A percentile compares a stretch with the other conserved stretches of the same genome.
Conservation (phyloP, 2,113 vertebrate genomes). For the Brachypteracias leptosomus region DNA sequence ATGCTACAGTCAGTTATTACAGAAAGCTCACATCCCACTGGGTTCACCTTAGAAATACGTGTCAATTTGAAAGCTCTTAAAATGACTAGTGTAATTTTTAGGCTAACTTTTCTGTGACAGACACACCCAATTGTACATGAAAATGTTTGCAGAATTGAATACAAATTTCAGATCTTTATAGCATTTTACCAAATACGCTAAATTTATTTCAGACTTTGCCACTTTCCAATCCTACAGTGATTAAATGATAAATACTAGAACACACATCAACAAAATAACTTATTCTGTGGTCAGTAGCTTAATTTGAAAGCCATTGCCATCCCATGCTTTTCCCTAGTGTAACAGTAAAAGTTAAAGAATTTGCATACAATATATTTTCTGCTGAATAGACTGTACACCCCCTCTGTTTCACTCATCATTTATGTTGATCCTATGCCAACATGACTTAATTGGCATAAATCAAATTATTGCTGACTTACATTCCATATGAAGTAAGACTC, state of each 20-base stretch:
- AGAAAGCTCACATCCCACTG: not conserved
- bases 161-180: not conserved
- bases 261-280: not conserved
- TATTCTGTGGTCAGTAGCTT: not conserved
- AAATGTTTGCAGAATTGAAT: not conserved
- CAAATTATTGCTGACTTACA: constrained; percentile 6
- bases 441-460: not conserved
- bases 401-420: not conserved
- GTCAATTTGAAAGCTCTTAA: not conserved
- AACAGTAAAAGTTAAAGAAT: not conserved
- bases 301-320: not conserved
- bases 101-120: not conserved
- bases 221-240: not conserved
- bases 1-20: not conserved
- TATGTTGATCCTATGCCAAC: not conserved
- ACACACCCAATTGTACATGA: not conserved
- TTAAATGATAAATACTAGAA: not conserved
- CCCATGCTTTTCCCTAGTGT: not conserved
- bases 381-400: not conserved
- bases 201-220: not conserved
- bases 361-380: constrained; percentile 12
- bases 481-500: not conserved
- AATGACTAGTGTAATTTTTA: not conserved
- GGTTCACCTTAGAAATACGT: not conserved
- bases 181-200: not conserved